Base-by-base conservation (phyloP, 92 coral and sea anemone species). In the Heteractis magnifica region DNA sequence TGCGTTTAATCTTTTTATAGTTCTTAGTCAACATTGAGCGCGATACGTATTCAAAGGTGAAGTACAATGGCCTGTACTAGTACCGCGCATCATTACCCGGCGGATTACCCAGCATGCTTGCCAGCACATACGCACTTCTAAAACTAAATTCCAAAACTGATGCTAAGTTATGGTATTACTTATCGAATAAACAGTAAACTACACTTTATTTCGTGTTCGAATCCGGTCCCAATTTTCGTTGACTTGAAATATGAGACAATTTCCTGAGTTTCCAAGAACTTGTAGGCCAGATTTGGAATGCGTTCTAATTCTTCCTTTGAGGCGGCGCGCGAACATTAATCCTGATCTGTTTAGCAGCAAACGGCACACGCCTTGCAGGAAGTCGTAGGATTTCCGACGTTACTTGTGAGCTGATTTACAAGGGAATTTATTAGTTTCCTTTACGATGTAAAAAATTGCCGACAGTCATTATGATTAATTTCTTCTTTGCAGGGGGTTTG, bases 351-450 rank as follows among this genome's bases (percentile, higher is more conserved):
- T 8, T 48, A n/a, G 73, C 23, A 20, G 49, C 10, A 26, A 68
- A 26, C 23, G 73, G 73, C 73, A 68, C 73, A 68, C 73, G 73
- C 73, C 73, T 68, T 6, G 11, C 73, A 26, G 73, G 73, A 68
- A 68, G 70, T 26, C 19, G 73, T 20, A 68, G 73, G 73, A 68
- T 68, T 68, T 68, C 73, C 73, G 73, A 4, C 49, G 48, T 26
- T 7, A 68, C 73, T 7, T 68, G 73, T 68, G 44, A 20, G 73
- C 49, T 68, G 50, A 68, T 68, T 68, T n/a, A 68, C 73, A 68
- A 4, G 73, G 49, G 23, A 23, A 26, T 68, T 20, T 10, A 68
- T 68, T 68, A 68, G 41, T 68, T 21, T 68, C 73, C 73, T 68
- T 26, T 13, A 10, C 44, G 49, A 68, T 11, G 44, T 68, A 68